Conservation (phyloP, 2,888 invertebrate species). For the Dynastes maya region DNA sequence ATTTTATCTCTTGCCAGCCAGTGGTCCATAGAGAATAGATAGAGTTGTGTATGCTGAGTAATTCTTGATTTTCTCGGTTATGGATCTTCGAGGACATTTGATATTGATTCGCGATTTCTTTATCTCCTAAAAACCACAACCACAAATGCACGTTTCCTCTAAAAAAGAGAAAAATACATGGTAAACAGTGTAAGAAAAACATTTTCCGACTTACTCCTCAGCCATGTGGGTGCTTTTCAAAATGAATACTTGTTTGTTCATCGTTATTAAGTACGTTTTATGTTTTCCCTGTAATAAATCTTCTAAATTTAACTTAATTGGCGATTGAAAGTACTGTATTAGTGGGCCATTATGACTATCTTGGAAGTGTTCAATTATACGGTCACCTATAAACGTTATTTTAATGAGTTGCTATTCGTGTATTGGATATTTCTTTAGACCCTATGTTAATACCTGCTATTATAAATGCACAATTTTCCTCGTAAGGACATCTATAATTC, state of each 20-base stretch:
- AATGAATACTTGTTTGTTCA: constrained; percentile 63
- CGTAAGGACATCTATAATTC: constrained; percentile 64
- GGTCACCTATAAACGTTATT: constrained; percentile 56
- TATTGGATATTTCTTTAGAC: no score
- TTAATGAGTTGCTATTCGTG: no score
- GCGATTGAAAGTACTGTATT: constrained; percentile 66
- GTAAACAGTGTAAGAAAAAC: no score
- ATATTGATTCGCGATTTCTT: constrained; percentile 60
- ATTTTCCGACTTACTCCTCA: constrained; percentile 33
- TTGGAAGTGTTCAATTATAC: constrained; percentile 65
- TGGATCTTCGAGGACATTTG: constrained; percentile 62
- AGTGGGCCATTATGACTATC: constrained; percentile 65
- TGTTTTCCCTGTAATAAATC: constrained; percentile 59
- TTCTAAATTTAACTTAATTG: constrained; percentile 60
- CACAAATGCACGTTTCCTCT: constrained; percentile 57
- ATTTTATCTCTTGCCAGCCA: constrained; percentile 62
- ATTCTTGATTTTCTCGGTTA: constrained; percentile 55
- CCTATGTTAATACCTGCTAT: constrained; percentile 59
- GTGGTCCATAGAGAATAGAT: constrained; percentile 62
- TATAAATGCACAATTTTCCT: constrained; percentile 58
- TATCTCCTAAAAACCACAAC: constrained; percentile 64
- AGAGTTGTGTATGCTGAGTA: constrained; percentile 62
- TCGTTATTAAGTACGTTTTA: constrained; percentile 61
- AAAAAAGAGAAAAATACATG: constrained; percentile 7
- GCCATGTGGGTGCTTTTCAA: constrained; percentile 53